Conservation (phyloP, 2,797 vertebrate genomes). For the Dermochelys coriacea region DNA sequence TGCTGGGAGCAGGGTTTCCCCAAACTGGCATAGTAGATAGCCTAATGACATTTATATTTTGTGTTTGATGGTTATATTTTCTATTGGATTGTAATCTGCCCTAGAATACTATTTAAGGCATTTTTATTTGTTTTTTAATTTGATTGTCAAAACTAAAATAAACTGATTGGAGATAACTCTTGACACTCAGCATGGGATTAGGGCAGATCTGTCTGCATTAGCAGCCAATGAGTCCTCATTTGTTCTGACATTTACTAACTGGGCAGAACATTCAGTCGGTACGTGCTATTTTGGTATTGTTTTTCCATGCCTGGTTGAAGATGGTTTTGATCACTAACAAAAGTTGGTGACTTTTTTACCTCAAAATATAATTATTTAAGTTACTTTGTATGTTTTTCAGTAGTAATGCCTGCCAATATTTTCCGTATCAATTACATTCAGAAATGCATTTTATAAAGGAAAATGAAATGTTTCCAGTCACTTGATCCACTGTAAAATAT, state of each 20-base stretch:
- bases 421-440: neutral
- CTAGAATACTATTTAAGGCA: neutral
- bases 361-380: neutral
- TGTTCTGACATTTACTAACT: neutral
- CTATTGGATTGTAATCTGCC: neutral
- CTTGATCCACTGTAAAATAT: neutral
- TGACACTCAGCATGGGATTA: neutral
- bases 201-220: neutral
- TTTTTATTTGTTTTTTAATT: neutral
- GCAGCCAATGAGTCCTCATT: neutral
- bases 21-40: neutral
- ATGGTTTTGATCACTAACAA: constrained; percentile 47
- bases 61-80: neutral
- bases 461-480: neutral
- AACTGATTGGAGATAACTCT: neutral
- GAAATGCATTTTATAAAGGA: fast-evolving
- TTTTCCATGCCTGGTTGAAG: constrained; percentile 52
- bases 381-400: neutral
- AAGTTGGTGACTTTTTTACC: neutral
- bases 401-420: constrained; percentile 4
- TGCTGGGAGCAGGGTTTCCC: neutral
- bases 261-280: neutral
- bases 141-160: neutral
- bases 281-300: constrained; percentile 46
- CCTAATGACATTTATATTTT: fast-evolving